Conservation (phyloP, 1,140 invertebrate genomes). For the Lordiphosa mommai region DNA sequence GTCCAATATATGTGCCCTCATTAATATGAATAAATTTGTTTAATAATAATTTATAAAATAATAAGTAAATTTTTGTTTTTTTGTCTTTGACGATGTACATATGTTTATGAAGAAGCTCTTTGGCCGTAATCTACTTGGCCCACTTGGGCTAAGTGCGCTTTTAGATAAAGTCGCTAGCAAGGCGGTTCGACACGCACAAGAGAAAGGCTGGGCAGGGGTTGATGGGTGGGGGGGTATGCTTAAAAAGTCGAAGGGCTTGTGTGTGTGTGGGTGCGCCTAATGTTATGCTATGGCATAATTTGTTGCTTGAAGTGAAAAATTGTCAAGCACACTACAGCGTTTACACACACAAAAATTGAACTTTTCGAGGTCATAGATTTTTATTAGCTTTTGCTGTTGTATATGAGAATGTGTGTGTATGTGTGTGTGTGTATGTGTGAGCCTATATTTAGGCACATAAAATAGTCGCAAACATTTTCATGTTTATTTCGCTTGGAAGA, state of each 20-base stretch:
- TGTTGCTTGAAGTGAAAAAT: slow-evolving; percentile 76
- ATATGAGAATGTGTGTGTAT: background rate
- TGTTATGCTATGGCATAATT: slow-evolving; percentile 74
- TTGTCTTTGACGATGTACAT: background rate
- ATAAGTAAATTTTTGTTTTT: background rate
- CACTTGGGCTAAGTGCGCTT: slow-evolving; percentile 75
- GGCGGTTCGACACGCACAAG: slow-evolving; percentile 62
- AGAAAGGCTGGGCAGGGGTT: background rate
- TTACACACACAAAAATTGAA: slow-evolving; percentile 72
- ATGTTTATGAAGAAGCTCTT: slow-evolving; percentile 38
- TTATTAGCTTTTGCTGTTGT: slow-evolving; percentile 63
- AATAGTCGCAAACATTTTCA: slow-evolving; percentile 55
- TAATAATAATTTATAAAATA: slow-evolving; percentile 1
- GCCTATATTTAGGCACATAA: slow-evolving; percentile 25
- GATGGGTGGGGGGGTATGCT: background rate
- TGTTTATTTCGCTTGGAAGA: slow-evolving; percentile 70
- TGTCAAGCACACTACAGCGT: slow-evolving; percentile 66
- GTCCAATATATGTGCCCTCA: too few species aligned
- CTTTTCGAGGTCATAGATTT: slow-evolving; percentile 72
- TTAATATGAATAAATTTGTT: too few species aligned
- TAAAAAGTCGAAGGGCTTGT: slow-evolving; percentile 26
- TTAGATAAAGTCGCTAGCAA: slow-evolving; percentile 70
- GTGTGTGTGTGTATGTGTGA: background rate
- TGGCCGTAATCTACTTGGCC: slow-evolving; percentile 70
- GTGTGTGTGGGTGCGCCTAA: slow-evolving; percentile 46